phyloP scores from a whole-genome alignment of 2,797 vertebrate genomes.

The Neostethus bicornis region DNA sequence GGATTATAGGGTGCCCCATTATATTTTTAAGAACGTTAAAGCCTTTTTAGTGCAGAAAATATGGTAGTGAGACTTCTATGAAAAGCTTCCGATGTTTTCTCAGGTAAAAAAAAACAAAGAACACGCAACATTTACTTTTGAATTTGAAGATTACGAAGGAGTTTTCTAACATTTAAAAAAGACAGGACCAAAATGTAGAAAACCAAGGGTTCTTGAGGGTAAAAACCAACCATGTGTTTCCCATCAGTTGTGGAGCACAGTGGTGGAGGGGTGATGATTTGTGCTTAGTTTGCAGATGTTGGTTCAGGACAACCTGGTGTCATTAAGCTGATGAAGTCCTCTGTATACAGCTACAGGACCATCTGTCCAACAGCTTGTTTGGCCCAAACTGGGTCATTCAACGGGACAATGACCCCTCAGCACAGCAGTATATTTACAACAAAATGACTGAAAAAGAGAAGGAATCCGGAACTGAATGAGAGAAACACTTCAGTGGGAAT shows the following conservation, averaged over 20 bases:
- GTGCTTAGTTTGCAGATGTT: neutral
- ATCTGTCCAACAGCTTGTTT: neutral
- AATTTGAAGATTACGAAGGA: too few species aligned
- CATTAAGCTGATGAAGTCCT: neutral
- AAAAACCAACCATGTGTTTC: neutral
- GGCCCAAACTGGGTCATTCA: neutral
- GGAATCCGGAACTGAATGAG: neutral
- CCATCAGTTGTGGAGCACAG: neutral
- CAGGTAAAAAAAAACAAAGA: too few species aligned
- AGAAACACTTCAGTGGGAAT: neutral
- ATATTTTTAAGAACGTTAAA: too few species aligned
- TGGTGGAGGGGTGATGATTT: neutral
- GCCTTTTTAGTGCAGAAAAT: too few species aligned
- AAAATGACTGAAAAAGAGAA: neutral
- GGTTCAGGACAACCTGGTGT: neutral
- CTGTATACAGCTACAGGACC: neutral
- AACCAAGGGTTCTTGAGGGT: too few species aligned
- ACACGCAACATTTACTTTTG: too few species aligned
- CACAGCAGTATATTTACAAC: neutral
- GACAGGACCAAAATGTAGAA: neutral
- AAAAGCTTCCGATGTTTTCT: too few species aligned
- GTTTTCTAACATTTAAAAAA: neutral
- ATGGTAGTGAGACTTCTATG: too few species aligned
- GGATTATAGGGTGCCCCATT: too few species aligned
- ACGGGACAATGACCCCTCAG: neutral